phyloP scores from a whole-genome alignment of 2,113 vertebrate genomes.

The Eonycteris spelaea region DNA sequence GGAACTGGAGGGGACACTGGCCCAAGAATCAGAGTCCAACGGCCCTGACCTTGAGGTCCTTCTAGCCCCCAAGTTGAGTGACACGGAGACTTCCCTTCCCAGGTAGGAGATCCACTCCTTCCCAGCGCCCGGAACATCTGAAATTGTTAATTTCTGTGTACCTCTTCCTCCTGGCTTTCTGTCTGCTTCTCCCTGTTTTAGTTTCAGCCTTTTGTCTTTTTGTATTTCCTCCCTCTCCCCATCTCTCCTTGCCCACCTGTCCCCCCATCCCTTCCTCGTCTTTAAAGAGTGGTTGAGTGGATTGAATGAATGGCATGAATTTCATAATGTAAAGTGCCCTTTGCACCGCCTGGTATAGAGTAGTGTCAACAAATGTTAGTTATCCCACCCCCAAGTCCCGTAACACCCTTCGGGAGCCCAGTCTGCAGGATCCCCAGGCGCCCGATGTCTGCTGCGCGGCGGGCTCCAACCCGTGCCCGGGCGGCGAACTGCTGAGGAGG shows the following conservation, averaged over 20 bases:
- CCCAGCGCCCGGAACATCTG: neutral
- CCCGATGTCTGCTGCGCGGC: accelerated
- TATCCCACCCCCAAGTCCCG: neutral
- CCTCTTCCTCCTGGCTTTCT: neutral
- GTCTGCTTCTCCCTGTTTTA: neutral
- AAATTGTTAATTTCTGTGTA: neutral
- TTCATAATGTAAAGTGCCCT: neutral
- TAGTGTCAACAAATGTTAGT: neutral
- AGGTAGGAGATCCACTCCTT: neutral
- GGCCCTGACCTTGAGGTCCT: neutral
- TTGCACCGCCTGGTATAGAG: neutral
- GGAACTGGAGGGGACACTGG: neutral
- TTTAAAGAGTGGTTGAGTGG: neutral
- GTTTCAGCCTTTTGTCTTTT: neutral
- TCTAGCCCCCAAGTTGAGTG: neutral
- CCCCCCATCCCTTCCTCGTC: neutral
- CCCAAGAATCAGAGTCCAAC: neutral
- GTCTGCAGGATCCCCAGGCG: neutral
- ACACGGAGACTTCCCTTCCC: neutral
- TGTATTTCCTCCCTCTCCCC: neutral
- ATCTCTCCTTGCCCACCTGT: neutral
- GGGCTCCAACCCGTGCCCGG: neutral
- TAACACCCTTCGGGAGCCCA: neutral
- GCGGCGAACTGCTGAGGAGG: neutral
- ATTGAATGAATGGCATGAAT: neutral